Percentiles rank a stretch among this genome's conserved stretches.
Evolutionary conservation across 1,140 invertebrate genomes (phyloP).

Genomic region (Aphidius ervi): DNA sequence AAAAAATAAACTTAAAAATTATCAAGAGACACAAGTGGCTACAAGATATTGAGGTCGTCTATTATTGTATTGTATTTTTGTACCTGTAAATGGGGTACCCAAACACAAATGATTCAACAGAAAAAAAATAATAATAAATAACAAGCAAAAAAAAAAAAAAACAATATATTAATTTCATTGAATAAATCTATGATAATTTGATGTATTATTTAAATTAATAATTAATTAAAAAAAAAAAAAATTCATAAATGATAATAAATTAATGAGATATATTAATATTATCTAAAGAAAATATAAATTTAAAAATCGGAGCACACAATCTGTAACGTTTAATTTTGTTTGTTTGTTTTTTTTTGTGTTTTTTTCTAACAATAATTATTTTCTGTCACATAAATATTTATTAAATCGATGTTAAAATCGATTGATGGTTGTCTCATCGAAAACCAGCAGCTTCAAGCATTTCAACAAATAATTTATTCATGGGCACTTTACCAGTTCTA

Average conservation of each 20-base stretch:
- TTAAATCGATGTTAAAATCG: slow-evolving; percentile 14
- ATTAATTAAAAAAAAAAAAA: no score
- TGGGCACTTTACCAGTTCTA: slow-evolving; percentile 80
- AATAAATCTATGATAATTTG: no score
- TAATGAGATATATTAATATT: no score
- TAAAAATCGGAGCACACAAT: no score
- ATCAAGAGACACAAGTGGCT: neutral
- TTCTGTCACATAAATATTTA: neutral
- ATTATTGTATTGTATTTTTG: slow-evolving; percentile 12
- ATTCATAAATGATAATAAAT: no score
- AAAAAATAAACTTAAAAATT: neutral
- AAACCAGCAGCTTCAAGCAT: slow-evolving; percentile 78
- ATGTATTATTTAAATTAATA: no score
- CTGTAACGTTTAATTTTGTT: no score
- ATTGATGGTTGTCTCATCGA: slow-evolving; percentile 36
- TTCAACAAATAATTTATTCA: slow-evolving; percentile 96
- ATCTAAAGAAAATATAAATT: no score
- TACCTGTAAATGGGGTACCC: slow-evolving; percentile 43
- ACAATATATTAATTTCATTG: no score
- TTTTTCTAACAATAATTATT: no score
- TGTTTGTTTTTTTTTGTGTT: no score
- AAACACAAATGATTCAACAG: neutral
- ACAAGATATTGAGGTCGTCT: neutral
- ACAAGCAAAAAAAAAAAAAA: no score
- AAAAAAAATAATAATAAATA: neutral